Evolutionary conservation across 2,888 invertebrate species (phyloP).

Genomic region (Neoitamus cyanurus): DNA sequence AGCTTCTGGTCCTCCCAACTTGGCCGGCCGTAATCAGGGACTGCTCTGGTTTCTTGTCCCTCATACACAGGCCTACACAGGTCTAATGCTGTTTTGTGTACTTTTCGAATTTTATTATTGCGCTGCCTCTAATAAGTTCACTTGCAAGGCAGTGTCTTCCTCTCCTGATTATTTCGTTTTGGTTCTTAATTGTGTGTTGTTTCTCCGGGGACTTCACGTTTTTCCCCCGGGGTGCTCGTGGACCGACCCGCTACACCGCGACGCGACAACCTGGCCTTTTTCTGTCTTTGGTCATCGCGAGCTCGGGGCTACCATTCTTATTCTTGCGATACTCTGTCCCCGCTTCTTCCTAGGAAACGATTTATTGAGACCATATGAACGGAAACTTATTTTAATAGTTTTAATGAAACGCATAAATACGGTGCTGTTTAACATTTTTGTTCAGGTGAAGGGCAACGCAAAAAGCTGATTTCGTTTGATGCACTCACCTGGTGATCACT

Average conservation of each 20-base stretch:
- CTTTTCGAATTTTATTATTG: constrained; percentile 43
- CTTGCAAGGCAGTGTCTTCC: constrained; percentile 39
- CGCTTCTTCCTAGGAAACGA: constrained; percentile 3
- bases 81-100: constrained; percentile 39
- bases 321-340: not conserved
- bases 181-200: constrained; percentile 44
- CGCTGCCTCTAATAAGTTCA: constrained; percentile 39
- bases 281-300: constrained; percentile 23
- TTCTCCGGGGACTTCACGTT: not conserved
- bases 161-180: constrained; percentile 43
- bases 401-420: constrained; percentile 15
- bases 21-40: not conserved
- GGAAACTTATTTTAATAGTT: constrained; percentile 16
- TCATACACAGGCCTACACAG: constrained; percentile 13
- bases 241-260: not conserved
- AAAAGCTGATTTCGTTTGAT: not conserved
- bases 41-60: constrained; percentile 12
- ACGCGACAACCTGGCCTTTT: not conserved
- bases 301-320: constrained; percentile 4
- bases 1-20: constrained; percentile 25
- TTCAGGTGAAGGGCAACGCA: not conserved
- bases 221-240: not conserved
- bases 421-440: constrained; percentile 4
- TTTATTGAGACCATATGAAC: constrained; percentile 2
- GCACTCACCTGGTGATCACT: not conserved